These are phyloP conservation scores for Lasiurus borealis DNA, from an alignment of 2,113 vertebrate genomes.

Conservation along the genomic window DNA sequence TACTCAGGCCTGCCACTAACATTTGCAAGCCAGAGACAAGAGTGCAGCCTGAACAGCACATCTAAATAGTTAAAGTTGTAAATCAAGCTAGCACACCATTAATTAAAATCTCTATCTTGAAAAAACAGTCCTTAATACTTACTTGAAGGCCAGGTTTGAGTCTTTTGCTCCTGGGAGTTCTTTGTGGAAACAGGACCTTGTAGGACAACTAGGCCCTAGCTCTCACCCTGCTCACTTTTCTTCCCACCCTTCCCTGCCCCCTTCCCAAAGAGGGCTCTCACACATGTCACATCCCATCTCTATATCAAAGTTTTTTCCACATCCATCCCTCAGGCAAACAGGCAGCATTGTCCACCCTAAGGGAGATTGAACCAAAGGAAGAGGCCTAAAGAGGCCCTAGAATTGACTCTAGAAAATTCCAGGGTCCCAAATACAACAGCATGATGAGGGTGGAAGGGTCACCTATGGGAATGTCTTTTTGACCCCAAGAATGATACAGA, in stretches of 20 bases:
- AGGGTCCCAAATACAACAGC: background rate
- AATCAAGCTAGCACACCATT: background rate
- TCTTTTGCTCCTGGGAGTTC: background rate
- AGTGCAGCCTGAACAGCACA: background rate
- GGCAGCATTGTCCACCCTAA: background rate
- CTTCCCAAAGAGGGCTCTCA: background rate
- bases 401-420: background rate
- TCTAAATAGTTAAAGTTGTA: conserved; percentile 39
- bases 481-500: background rate
- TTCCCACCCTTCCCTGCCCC: background rate
- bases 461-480: background rate
- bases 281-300: background rate
- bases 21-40: background rate
- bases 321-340: background rate
- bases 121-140: background rate
- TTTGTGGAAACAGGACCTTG: background rate
- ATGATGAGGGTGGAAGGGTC: background rate
- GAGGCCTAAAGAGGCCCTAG: background rate
- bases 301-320: background rate
- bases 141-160: background rate
- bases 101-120: background rate
- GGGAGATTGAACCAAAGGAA: background rate
- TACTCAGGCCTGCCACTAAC: background rate
- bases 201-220: background rate
- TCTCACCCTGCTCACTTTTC: background rate